phyloP scores from a whole-genome alignment of 2,113 vertebrate genomes.

The Dolichotis patagonum region DNA sequence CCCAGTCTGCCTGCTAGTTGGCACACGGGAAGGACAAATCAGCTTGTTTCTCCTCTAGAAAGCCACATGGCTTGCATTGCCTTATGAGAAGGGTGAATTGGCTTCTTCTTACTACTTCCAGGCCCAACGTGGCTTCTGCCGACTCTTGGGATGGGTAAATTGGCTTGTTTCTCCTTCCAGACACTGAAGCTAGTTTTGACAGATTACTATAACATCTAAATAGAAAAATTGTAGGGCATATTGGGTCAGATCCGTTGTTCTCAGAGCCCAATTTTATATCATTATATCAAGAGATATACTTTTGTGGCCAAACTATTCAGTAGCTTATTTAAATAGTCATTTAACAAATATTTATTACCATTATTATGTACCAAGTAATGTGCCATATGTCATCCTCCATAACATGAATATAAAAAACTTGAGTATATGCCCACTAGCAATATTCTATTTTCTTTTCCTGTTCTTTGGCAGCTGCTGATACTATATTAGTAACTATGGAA shows the following conservation, averaged over 20 bases:
- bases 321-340: conserved; percentile 21
- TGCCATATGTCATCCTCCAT: not conserved
- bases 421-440: not conserved
- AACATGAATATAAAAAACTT: not conserved
- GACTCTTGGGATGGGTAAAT: too few species aligned
- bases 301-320: not conserved
- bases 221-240: not conserved
- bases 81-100: too few species aligned
- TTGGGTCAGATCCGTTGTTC: not conserved
- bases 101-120: too few species aligned
- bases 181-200: conserved; percentile 2
- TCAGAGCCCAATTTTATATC: not conserved
- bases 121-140: too few species aligned
- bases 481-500: not conserved
- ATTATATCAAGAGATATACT: not conserved
- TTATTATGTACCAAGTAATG: not conserved
- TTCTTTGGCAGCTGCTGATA: not conserved
- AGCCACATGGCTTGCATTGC: too few species aligned
- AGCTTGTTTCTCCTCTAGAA: too few species aligned
- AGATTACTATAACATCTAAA: conserved; percentile 17
- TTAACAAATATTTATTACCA: conserved; percentile 31
- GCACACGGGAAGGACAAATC: too few species aligned
- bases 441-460: not conserved
- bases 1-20: too few species aligned
- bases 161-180: too few species aligned